Base-by-base conservation (phyloP, 2,797 vertebrate species). In the Acanthiza pusilla region DNA sequence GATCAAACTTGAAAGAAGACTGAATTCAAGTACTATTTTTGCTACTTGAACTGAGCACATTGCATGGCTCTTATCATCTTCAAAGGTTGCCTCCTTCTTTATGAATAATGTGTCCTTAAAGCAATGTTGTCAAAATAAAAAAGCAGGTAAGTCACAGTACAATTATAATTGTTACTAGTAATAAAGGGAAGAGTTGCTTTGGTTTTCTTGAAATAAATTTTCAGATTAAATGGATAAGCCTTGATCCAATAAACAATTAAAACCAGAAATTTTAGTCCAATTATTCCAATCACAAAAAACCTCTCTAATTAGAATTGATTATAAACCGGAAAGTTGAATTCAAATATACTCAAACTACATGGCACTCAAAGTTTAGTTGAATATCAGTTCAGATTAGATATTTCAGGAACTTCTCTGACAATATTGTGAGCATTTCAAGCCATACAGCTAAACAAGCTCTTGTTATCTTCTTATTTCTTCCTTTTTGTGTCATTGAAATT, bases 71-170 rank as follows among this genome's bases (percentile, higher is more conserved):
- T 93, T 88, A 81, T 90, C 38, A 85, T 92, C 93, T 95, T 97
- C 95, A 96, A 96, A 96, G 73, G 66, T 94, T 93, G 45, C 25
- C 80, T 95, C 68, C 58, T 92, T 61, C 60, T 87, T 91, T 91
- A 85, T 91, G 89, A 91, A 96, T 90, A 94, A 95, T 84, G 25
- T 87, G 80, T 93, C 75, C 82, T 96, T 94, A 93, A 91, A 96
- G 58, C 74, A 81, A 62, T 67, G 68, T 93, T 97, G 85, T 94
- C 90, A 94, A 89, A 95, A 95, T 72, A 87, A 78, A 91, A 94
- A 95, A 74, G 13, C 54, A 87, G 61, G 63, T 53, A 79, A 94
- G 77, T 63, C 61, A 75, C 57, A 2, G 34, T 43, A 70, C 21
- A 91, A 60, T 81, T 84, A 72, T 90, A 88, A 79, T 62, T 94